Evolutionary conservation across 2,113 vertebrate species (phyloP).

Genomic region (Collichthys lucidus): DNA sequence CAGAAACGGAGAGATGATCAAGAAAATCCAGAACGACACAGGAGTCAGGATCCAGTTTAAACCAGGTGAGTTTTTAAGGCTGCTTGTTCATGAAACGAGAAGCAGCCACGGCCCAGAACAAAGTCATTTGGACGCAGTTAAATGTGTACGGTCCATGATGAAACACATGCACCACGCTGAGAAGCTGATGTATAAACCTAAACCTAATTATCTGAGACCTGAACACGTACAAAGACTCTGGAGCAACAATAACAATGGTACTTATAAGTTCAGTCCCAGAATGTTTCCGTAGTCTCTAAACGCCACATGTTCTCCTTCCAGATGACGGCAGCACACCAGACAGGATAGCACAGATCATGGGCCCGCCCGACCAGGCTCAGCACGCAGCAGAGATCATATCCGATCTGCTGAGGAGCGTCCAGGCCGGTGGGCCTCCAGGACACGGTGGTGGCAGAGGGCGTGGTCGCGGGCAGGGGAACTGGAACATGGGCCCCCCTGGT

Average conservation of each 20-base stretch:
- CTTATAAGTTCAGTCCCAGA: not conserved
- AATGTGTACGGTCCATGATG: constrained; percentile 65
- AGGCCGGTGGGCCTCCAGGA: constrained; percentile 95
- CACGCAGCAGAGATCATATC: constrained; percentile 97
- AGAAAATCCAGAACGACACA: constrained; percentile 99
- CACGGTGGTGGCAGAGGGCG: constrained; percentile 95
- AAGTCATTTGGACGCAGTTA: not conserved
- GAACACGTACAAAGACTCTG: not conserved
- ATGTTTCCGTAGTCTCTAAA: not conserved
- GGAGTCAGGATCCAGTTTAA: constrained; percentile 99
- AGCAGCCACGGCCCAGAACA: accelerated
- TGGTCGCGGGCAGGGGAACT: constrained; percentile 96
- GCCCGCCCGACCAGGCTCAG: constrained; percentile 95
- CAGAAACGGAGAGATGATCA: constrained; percentile 99
- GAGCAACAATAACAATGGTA: not conserved
- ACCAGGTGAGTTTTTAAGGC: constrained; percentile 85
- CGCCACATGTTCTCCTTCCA: constrained; percentile 44
- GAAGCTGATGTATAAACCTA: constrained; percentile 70
- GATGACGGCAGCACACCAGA: constrained; percentile 98
- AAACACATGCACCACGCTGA: constrained; percentile 82
- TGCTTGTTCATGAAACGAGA: too few relatives aligned
- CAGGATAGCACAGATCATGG: constrained; percentile 98
- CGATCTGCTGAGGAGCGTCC: constrained; percentile 96
- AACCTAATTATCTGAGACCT: constrained; percentile 73
- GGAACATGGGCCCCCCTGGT: constrained; percentile 99